Evolutionary conservation across 1,140 invertebrate species (phyloP).

Genomic region (Nebria ingens): DNA sequence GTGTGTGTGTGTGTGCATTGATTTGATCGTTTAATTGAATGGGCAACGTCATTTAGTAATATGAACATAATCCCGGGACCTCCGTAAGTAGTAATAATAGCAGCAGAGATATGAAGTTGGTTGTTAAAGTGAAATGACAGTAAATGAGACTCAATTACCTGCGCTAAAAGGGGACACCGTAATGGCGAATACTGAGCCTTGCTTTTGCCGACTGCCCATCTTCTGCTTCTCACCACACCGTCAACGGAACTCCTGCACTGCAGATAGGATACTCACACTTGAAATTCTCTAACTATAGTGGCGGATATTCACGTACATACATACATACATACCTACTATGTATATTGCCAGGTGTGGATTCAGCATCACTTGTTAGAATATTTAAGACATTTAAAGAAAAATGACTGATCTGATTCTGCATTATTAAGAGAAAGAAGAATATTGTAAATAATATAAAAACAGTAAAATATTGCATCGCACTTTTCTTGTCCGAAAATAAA

Average conservation of each 20-base stretch:
- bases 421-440: too few species aligned
- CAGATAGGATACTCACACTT: background rate
- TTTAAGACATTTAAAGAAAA: too few species aligned
- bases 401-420: too few species aligned
- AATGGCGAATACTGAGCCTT: constrained; percentile 1
- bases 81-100: background rate
- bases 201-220: background rate
- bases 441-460: too few species aligned
- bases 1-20: background rate
- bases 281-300: background rate
- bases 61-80: background rate
- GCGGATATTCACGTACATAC: background rate
- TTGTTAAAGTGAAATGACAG: constrained; percentile 13
- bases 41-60: constrained; percentile 11
- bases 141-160: constrained; percentile 12
- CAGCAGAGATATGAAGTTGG: constrained; percentile 13
- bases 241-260: background rate
- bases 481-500: too few species aligned
- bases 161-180: constrained; percentile 10
- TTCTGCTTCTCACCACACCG: background rate
- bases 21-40: constrained; percentile 10
- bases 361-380: too few species aligned
- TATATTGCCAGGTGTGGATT: too few species aligned
- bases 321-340: too few species aligned
- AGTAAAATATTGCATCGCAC: too few species aligned